Evolutionary conservation across 2,113 vertebrate genomes (phyloP).

Genomic region (Bubo bubo): DNA sequence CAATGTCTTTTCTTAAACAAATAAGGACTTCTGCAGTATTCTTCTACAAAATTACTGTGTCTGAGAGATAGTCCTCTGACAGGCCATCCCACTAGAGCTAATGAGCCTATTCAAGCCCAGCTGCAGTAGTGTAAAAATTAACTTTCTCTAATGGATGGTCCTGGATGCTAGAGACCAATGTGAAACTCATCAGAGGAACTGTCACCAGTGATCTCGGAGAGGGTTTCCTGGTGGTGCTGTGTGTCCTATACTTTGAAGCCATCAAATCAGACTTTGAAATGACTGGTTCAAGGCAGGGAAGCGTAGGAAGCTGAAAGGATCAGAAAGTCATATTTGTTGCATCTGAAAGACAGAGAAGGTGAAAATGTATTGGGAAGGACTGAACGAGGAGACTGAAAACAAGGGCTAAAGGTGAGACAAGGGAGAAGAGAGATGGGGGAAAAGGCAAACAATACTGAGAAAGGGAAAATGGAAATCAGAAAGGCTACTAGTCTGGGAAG

Average conservation of each 20-base stretch:
- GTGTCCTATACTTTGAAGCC: neutral
- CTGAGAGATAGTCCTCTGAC: neutral
- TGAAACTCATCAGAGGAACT: neutral
- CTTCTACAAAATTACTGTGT: neutral
- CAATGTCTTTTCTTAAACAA: neutral
- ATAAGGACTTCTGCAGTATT: neutral
- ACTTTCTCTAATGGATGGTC: neutral
- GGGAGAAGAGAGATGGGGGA: neutral
- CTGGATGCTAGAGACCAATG: neutral
- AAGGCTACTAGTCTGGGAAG: neutral
- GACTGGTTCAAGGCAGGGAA: neutral
- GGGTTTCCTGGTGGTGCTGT: neutral
- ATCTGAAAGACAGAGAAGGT: neutral
- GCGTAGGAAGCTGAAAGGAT: neutral
- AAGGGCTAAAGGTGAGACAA: neutral
- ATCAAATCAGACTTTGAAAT: neutral
- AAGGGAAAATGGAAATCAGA: neutral
- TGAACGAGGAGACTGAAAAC: neutral
- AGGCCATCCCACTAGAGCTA: neutral
- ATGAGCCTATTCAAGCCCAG: neutral
- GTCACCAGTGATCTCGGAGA: neutral
- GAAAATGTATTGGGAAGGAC: neutral
- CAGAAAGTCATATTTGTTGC: neutral
- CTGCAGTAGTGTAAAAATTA: neutral
- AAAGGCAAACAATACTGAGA: neutral